phyloP scores from a whole-genome alignment of 2,888 invertebrate genomes.

The Parnassius glacialis region DNA sequence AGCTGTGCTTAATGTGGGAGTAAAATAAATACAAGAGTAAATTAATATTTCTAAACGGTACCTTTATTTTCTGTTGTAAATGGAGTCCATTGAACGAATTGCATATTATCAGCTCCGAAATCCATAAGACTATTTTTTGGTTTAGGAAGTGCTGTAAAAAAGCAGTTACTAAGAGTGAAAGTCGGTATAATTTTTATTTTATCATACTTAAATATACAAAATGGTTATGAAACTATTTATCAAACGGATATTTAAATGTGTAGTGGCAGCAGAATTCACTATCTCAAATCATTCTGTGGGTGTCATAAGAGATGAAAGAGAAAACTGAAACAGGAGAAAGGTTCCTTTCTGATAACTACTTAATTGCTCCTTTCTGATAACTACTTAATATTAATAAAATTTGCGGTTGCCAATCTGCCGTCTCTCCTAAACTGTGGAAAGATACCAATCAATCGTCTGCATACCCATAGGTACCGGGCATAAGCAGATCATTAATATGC shows the following conservation, averaged over 20 bases:
- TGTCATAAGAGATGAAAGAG: background rate
- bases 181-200: background rate
- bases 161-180: background rate
- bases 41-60: background rate
- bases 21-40: too few relatives aligned
- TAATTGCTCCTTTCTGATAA: too few relatives aligned
- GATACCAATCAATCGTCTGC: too few relatives aligned
- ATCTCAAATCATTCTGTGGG: background rate
- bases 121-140: background rate
- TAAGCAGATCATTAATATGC: too few relatives aligned
- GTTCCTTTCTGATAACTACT: too few relatives aligned
- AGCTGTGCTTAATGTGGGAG: background rate
- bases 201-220: background rate
- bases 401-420: too few relatives aligned
- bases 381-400: too few relatives aligned
- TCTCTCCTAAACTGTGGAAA: too few relatives aligned
- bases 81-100: conserved; percentile 4
- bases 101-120: background rate
- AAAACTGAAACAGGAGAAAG: too few relatives aligned
- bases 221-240: background rate
- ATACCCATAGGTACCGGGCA: too few relatives aligned
- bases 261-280: background rate
- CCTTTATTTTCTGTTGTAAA: conserved; percentile 1
- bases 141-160: conserved; percentile 12
- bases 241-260: background rate